Base-by-base conservation (phyloP, 2,888 invertebrate genomes). In the Trileptium ribeirensis region DNA sequence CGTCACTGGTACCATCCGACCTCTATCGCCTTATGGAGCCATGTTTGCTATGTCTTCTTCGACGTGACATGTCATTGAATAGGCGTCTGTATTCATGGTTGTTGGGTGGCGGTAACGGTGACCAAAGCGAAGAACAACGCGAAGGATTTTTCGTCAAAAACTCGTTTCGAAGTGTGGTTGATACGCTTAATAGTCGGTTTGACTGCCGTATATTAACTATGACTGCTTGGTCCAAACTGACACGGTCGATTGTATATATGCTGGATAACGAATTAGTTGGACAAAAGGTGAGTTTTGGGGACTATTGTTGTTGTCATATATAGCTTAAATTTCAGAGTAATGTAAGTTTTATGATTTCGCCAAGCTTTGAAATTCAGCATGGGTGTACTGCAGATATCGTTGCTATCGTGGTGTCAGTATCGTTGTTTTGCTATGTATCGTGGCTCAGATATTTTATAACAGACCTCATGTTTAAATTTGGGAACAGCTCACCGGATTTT, bases 51-150 rank as follows among this genome's bases (percentile, higher is more conserved):
- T 90, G 91, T 0, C 93, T 96, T 83, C 89, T 95, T 78, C 90
- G 95, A 70, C 90, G 96, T 83, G 95, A 96, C 88, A 95, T 95
- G 94, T 95, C 95, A 38, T 91, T 96, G 24, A 96, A 96, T 89
- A 92, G 94, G 84, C 92, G 95, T 40, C 90, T 95, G 39, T 95
- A 94, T 89, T 93, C 94, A 0, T 95, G 95, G 95, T 90, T 96
- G 36, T 89, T 94, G 84, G 94, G 94, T 67, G 92, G 92, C 3
- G 93, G 93, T 78, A 81, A 1, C 15, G 24, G 33, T 15, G 24
- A 51, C 24, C 24, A 8, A 24, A 51, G 51, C 51, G 8, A 51
- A 15, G n/a, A n/a, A n/a, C n/a, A n/a, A n/a, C n/a, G n/a, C n/a
- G n/a, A n/a, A n/a, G n/a, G n/a, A n/a, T 51, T 51, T 51, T 51